Percentiles rank a stretch among this genome's conserved stretches.
Conservation (phyloP, 2,113 vertebrate genomes). For the Platysteira castanea region DNA sequence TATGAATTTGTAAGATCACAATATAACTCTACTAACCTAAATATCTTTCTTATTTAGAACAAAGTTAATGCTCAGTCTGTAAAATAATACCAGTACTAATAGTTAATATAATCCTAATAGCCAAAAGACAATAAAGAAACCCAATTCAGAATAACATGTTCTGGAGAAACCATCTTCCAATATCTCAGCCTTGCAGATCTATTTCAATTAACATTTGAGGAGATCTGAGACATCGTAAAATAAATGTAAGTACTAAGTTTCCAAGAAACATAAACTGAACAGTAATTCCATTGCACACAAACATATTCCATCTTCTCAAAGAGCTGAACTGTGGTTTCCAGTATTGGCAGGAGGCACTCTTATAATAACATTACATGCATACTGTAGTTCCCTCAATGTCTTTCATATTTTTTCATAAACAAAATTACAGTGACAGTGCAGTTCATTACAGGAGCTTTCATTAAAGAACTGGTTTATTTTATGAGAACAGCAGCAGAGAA, state of each 20-base stretch:
- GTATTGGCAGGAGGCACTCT: constrained; percentile 43
- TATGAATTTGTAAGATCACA: not conserved
- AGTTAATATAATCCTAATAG: not conserved
- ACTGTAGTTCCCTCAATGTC: constrained; percentile 34
- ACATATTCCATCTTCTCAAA: constrained; percentile 24
- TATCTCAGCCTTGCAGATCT: not conserved
- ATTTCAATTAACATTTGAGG: constrained; percentile 40
- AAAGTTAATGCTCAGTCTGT: not conserved
- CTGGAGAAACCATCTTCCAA: not conserved
- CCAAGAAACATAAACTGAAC: constrained; percentile 30
- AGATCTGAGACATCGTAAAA: constrained; percentile 7
- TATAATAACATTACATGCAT: constrained; percentile 51
- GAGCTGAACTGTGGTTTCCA: constrained; percentile 32
- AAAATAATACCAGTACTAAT: not conserved
- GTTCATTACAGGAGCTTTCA: constrained; percentile 58
- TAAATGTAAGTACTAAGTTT: constrained; percentile 27
- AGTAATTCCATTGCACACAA: not conserved
- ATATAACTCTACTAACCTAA: not conserved
- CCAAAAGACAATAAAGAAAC: not conserved
- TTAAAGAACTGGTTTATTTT: constrained; percentile 48
- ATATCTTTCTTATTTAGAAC: not conserved
- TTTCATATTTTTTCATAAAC: constrained; percentile 64
- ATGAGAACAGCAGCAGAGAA: constrained; percentile 46
- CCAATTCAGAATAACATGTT: not conserved
- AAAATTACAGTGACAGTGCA: constrained; percentile 45